Evolutionary conservation across 2,888 invertebrate genomes (phyloP).

Genomic region (Volucella inflata): DNA sequence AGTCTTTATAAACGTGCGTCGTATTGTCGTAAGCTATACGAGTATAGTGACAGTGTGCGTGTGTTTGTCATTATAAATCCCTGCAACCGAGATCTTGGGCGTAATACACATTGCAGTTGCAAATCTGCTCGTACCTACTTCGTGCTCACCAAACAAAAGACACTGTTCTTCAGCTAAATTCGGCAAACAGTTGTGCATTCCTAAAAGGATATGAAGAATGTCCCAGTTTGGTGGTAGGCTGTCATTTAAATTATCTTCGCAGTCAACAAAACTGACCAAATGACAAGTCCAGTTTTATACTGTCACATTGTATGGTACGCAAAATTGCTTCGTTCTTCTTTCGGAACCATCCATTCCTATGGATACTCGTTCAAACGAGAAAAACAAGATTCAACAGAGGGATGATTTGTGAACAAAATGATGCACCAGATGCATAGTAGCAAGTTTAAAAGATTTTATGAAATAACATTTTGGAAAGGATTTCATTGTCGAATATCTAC

Average conservation of each 20-base stretch:
- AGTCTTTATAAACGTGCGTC: constrained; percentile 34
- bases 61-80: constrained; percentile 31
- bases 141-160: constrained; percentile 34
- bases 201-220: background rate
- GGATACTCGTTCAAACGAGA: too few species aligned
- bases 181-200: background rate
- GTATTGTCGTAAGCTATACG: constrained; percentile 4
- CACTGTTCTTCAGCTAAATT: constrained; percentile 8
- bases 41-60: background rate
- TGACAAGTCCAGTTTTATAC: constrained; percentile 55
- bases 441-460: too few species aligned
- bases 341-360: too few species aligned
- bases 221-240: constrained; percentile 37
- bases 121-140: background rate
- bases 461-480: too few species aligned
- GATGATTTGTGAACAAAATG: too few species aligned
- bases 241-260: constrained; percentile 49
- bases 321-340: constrained; percentile 11
- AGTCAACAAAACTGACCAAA: constrained; percentile 42
- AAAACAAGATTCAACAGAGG: too few species aligned
- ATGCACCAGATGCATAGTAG: too few species aligned
- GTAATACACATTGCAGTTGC: constrained; percentile 10
- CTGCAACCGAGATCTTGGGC: constrained; percentile 43
- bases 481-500: too few species aligned
- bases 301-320: background rate